Conservation (phyloP, 1,140 invertebrate species). For the Trichogramma pretiosum region DNA sequence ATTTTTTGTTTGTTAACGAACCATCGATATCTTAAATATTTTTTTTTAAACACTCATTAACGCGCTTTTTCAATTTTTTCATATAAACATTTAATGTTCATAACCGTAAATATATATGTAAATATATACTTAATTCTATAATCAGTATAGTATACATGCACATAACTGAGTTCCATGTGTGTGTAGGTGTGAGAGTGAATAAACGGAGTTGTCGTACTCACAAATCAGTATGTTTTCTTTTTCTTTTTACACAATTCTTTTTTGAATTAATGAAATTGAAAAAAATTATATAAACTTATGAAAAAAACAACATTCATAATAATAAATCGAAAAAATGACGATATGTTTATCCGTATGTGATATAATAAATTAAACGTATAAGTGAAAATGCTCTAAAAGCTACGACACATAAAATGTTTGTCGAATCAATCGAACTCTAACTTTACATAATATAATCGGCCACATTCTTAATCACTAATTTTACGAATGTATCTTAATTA, state of each 20-base stretch:
- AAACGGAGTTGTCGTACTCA: too few relatives aligned
- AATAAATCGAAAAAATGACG: background rate
- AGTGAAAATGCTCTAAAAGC: slow-evolving; percentile 6
- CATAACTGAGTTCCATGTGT: slow-evolving; percentile 5
- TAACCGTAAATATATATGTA: background rate
- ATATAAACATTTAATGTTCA: slow-evolving; percentile 8
- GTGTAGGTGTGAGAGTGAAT: too few relatives aligned
- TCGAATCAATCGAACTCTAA: too few relatives aligned
- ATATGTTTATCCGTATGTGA: background rate
- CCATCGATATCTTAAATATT: slow-evolving; percentile 20
- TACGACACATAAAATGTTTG: slow-evolving; percentile 6
- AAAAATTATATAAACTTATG: background rate
- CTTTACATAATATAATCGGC: too few relatives aligned
- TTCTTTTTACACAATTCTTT: too few relatives aligned
- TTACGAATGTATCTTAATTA: too few relatives aligned
- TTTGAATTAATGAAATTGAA: too few relatives aligned
- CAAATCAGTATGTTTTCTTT: too few relatives aligned
- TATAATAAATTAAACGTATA: too few relatives aligned
- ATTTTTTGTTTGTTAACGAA: slow-evolving; percentile 21
- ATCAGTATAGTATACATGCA: slow-evolving; percentile 11
- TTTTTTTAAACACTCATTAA: slow-evolving; percentile 22
- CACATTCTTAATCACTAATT: too few relatives aligned
- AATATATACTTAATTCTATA: background rate
- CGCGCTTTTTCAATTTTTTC: slow-evolving; percentile 15
- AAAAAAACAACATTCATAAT: slow-evolving; percentile 8